phyloP scores from a whole-genome alignment of 2,888 invertebrate genomes.

The Epistrophe eligans region DNA sequence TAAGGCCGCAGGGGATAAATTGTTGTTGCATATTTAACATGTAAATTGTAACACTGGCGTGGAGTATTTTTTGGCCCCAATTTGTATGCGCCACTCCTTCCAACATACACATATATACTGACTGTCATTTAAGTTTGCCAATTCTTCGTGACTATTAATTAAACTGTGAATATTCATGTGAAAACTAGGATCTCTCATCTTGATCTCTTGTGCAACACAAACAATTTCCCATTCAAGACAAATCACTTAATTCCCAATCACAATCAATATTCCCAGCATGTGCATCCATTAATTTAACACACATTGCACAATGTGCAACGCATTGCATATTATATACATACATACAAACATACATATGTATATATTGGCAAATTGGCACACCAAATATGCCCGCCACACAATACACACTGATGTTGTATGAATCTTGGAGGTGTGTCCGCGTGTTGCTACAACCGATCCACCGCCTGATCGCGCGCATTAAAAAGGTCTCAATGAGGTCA shows the following conservation, averaged over 20 bases:
- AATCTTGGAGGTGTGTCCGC: conserved; percentile 69
- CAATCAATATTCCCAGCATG: conserved; percentile 75
- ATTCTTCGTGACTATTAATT: conserved; percentile 56
- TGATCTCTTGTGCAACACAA: conserved; percentile 65
- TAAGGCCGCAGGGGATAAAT: too few species aligned
- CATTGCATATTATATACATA: conserved; percentile 12
- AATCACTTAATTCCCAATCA: conserved; percentile 74
- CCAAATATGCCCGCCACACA: conserved; percentile 22
- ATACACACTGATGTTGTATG: background rate
- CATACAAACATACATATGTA: too few species aligned
- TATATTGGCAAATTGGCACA: conserved; percentile 33
- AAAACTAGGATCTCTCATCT: conserved; percentile 51
- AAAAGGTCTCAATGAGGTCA: conserved; percentile 75
- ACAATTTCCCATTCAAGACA: conserved; percentile 64
- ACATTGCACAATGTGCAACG: conserved; percentile 62
- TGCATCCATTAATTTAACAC: conserved; percentile 74
- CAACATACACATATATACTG: background rate
- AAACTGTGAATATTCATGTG: conserved; percentile 43
- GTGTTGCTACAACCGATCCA: conserved; percentile 49
- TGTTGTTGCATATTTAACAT: too few species aligned
- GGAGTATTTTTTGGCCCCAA: conserved; percentile 21
- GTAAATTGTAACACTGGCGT: too few species aligned
- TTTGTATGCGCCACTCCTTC: conserved; percentile 30
- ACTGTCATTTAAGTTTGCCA: conserved; percentile 36
- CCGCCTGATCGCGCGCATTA: conserved; percentile 63